Conservation (phyloP, 2,888 invertebrate genomes). For the Epistrophe eligans region DNA sequence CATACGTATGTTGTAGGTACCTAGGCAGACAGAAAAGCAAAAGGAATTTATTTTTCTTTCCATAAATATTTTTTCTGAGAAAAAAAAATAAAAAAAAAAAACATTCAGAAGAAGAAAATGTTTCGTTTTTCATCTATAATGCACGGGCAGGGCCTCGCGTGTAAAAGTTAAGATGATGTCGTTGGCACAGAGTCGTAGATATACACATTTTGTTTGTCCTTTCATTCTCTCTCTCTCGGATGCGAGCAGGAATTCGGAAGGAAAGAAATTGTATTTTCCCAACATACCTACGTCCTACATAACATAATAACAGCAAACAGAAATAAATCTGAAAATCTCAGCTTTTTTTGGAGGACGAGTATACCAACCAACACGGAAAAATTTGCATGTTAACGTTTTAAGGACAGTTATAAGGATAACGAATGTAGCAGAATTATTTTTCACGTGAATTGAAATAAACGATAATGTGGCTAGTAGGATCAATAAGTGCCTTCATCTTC, state of each 20-base stretch:
- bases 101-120: conserved; percentile 10
- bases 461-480: neutral
- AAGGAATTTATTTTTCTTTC: conserved; percentile 1
- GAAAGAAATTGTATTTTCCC: conserved; percentile 6
- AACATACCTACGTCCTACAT: neutral
- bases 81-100: neutral
- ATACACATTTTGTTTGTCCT: conserved; percentile 22
- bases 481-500: neutral
- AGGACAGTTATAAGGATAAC: conserved; percentile 11
- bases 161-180: conserved; percentile 38
- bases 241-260: neutral
- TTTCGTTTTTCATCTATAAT: conserved; percentile 34
- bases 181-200: conserved; percentile 5
- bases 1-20: neutral
- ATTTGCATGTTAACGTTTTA: conserved; percentile 32
- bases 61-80: neutral
- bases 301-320: neutral
- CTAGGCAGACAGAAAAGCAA: neutral
- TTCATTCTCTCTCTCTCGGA: no score
- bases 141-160: conserved; percentile 13
- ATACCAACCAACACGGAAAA: neutral
- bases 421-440: neutral
- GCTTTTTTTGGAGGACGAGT: neutral
- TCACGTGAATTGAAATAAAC: conserved; percentile 5
- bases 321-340: conserved; percentile 63